Conservation (phyloP, 2,113 vertebrate genomes). For the Leptocoma aspasia region DNA sequence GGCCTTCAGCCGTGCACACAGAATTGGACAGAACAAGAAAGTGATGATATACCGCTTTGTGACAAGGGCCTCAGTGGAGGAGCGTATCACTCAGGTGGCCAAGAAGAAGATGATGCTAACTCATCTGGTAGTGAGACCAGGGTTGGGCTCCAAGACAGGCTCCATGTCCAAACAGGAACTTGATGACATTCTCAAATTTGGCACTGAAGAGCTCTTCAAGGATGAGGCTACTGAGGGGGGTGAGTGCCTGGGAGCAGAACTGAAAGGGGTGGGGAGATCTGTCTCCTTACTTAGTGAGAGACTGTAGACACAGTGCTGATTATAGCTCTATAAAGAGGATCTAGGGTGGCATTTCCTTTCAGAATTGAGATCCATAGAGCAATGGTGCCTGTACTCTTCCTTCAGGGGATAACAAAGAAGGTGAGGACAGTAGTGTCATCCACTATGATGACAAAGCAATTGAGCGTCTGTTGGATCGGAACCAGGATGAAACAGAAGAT, state of each 20-base stretch:
- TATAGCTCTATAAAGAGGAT: neutral
- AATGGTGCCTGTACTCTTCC: neutral
- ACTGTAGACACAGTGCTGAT: neutral
- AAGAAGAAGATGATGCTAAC: conserved; percentile 99
- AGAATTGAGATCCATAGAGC: neutral
- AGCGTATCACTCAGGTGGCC: conserved; percentile 97
- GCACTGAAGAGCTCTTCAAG: conserved; percentile 96
- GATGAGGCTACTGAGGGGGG: conserved; percentile 88
- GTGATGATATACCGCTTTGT: conserved; percentile 99
- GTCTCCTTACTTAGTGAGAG: neutral
- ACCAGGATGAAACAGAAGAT: conserved; percentile 94
- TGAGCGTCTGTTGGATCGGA: conserved; percentile 88
- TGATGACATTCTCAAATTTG: conserved; percentile 98
- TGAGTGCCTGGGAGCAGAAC: conserved; percentile 33
- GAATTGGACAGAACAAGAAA: conserved; percentile 97
- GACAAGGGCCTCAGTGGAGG: conserved; percentile 96
- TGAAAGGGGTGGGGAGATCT: neutral
- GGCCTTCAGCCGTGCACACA: conserved; percentile 98
- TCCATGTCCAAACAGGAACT: conserved; percentile 99
- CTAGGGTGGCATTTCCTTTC: neutral
- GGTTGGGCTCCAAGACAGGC: conserved; percentile 94
- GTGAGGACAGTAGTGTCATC: conserved; percentile 94
- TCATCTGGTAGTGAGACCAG: conserved; percentile 94
- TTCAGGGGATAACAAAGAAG: conserved; percentile 90
- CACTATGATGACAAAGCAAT: conserved; percentile 98